phyloP scores from a whole-genome alignment of 2,888 invertebrate genomes.

The Amblyjoppa proteus region DNA sequence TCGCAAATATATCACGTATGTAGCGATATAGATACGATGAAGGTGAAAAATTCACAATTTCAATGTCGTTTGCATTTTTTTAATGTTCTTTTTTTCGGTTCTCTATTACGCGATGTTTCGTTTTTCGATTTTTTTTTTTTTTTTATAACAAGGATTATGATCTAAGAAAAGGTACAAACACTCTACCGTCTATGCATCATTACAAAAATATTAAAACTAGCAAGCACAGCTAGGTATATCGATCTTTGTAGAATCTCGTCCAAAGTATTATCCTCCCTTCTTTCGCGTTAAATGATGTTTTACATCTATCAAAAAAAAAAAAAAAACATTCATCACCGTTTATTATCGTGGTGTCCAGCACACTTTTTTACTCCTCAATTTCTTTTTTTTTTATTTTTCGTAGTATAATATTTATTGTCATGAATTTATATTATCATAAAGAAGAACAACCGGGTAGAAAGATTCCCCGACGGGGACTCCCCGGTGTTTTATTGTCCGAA shows the following conservation, averaged over 20 bases:
- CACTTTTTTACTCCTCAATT: slow-evolving; percentile 46
- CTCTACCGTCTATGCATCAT: slow-evolving; percentile 82
- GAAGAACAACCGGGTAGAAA: slow-evolving; percentile 8
- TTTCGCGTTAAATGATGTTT: slow-evolving; percentile 32
- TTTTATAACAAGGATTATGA: slow-evolving; percentile 41
- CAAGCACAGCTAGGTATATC: slow-evolving; percentile 82
- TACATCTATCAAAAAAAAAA: slow-evolving; percentile 24
- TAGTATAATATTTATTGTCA: slow-evolving; percentile 64
- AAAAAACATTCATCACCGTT: slow-evolving; percentile 40
- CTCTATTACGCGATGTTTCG: slow-evolving; percentile 34
- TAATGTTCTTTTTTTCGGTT: slow-evolving; percentile 10
- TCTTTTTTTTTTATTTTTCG: slow-evolving; percentile 9
- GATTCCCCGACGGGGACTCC: neutral
- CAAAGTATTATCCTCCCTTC: slow-evolving; percentile 48
- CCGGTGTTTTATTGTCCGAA: slow-evolving; percentile 59
- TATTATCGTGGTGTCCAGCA: slow-evolving; percentile 61
- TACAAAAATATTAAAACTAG: slow-evolving; percentile 85
- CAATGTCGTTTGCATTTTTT: slow-evolving; percentile 24
- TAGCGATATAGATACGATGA: slow-evolving; percentile 14
- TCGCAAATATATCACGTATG: slow-evolving; percentile 8
- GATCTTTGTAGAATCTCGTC: slow-evolving; percentile 62
- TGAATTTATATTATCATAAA: slow-evolving; percentile 54
- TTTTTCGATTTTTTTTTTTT: slow-evolving; percentile 23
- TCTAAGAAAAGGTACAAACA: slow-evolving; percentile 79
- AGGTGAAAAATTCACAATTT: slow-evolving; percentile 35